Evolutionary conservation across 2,888 invertebrate species (phyloP).

Genomic region (Oasisia sp.): DNA sequence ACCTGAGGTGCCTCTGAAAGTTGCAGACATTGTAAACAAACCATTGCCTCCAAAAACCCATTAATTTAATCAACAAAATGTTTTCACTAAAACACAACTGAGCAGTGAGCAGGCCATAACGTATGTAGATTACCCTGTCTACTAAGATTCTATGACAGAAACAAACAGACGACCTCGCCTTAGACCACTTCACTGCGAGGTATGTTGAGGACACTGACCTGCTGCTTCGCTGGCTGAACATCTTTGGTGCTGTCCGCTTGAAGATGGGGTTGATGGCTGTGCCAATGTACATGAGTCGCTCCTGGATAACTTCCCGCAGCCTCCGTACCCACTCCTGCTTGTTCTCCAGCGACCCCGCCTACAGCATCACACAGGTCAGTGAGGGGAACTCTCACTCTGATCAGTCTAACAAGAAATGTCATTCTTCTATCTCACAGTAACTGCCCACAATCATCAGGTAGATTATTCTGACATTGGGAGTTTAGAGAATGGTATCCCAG

Average conservation of each 20-base stretch:
- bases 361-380: slow-evolving; percentile 48
- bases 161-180: not conserved
- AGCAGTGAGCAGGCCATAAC: no score
- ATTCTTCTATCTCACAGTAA: not conserved
- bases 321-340: slow-evolving; percentile 97
- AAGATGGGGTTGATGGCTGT: slow-evolving; percentile 46
- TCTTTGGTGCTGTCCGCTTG: slow-evolving; percentile 51
- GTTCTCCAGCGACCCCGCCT: slow-evolving; percentile 89
- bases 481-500: not conserved
- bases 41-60: no score
- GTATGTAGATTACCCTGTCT: no score
- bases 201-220: not conserved
- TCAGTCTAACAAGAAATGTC: not conserved
- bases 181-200: not conserved
- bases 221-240: slow-evolving; percentile 39
- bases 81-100: no score
- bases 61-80: no score
- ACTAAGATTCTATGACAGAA: no score
- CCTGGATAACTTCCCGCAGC: slow-evolving; percentile 85
- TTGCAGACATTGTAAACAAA: no score
- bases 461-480: not conserved
- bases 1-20: no score
- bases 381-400: not conserved
- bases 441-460: not conserved
- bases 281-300: slow-evolving; percentile 62